Percentiles rank a stretch among this genome's conserved stretches.
Conservation (phyloP, 2,113 vertebrate genomes). For the Balaeniceps rex region DNA sequence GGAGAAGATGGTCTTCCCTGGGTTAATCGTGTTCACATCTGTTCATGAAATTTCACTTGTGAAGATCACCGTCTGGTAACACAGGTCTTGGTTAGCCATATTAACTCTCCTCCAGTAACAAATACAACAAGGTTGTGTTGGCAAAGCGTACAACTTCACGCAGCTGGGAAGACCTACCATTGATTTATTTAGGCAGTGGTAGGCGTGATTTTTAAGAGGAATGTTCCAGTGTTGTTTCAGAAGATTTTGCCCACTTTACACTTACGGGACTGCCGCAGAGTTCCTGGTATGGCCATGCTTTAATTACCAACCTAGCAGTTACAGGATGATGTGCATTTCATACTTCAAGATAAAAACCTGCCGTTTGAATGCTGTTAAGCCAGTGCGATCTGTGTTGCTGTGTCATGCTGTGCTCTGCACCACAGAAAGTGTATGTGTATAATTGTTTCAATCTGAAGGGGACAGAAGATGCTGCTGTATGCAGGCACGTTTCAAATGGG, state of each 20-base stretch:
- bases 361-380: background rate
- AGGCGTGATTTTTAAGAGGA: background rate
- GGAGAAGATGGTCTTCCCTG: background rate
- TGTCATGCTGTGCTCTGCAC: background rate
- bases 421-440: rapidly evolving
- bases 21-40: rapidly evolving
- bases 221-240: background rate
- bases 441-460: background rate
- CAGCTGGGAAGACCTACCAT: background rate
- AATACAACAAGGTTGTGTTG: background rate
- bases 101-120: background rate
- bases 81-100: background rate
- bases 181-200: background rate
- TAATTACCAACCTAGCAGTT: background rate
- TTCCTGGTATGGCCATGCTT: background rate
- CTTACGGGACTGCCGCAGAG: background rate
- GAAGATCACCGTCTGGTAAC: background rate
- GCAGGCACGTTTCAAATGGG: background rate
- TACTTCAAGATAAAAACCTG: background rate
- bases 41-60: background rate
- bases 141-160: background rate
- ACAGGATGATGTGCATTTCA: background rate
- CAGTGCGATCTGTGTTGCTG: background rate
- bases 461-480: background rate
- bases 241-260: background rate